Percentiles rank a stretch among this genome's conserved stretches.
Evolutionary conservation across 1,140 invertebrate genomes (phyloP).

Genomic region (Pemphigus obesinymphae): DNA sequence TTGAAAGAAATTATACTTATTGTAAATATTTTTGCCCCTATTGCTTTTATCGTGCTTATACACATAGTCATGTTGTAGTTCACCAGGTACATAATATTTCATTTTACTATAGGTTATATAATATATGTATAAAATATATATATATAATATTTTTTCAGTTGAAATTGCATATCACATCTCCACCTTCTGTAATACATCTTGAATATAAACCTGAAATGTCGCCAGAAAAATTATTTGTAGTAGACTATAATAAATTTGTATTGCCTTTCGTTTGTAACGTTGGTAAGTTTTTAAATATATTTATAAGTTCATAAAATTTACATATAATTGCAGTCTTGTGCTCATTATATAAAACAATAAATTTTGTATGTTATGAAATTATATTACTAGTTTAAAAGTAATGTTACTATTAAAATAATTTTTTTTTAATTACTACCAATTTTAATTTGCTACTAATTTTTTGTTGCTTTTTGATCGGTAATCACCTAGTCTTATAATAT

Average conservation of each 20-base stretch:
- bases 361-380: too few relatives aligned
- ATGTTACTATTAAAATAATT: too few relatives aligned
- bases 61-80: neutral
- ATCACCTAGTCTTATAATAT: too few relatives aligned
- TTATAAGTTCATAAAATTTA: too few relatives aligned
- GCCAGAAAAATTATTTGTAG: neutral
- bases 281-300: neutral
- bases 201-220: neutral
- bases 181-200: neutral
- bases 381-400: too few relatives aligned
- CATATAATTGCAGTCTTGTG: too few relatives aligned
- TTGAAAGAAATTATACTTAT: neutral
- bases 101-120: neutral
- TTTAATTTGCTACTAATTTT: too few relatives aligned
- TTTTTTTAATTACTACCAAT: too few relatives aligned
- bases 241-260: constrained; percentile 23
- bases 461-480: too few relatives aligned
- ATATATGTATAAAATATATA: neutral
- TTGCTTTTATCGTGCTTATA: constrained; percentile 31
- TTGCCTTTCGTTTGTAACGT: neutral
- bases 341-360: too few relatives aligned
- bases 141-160: neutral
- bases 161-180: neutral
- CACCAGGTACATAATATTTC: neutral
- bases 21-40: constrained; percentile 19